Conservation (phyloP, 2,797 vertebrate species). For the Chiroxiphia lanceolata region DNA sequence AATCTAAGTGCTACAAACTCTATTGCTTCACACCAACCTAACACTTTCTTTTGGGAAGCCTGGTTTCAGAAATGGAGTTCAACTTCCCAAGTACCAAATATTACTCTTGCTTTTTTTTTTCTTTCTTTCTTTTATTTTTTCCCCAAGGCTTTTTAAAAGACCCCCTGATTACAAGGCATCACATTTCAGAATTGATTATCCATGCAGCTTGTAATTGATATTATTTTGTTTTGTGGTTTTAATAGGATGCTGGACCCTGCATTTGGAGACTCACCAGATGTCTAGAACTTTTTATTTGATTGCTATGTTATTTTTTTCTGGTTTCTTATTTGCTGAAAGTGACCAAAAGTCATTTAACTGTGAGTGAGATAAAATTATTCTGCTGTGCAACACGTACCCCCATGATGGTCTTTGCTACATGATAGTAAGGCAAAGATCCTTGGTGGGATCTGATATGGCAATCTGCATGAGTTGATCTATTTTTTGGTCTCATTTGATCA, state of each 20-base stretch:
- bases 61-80: not conserved
- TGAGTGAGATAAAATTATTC: not conserved
- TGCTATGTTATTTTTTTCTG: not conserved
- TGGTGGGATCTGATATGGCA: not conserved
- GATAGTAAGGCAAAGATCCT: not conserved
- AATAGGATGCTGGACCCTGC: not conserved
- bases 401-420: not conserved
- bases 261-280: not conserved
- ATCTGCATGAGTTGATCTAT: not conserved
- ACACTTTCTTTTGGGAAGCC: not conserved
- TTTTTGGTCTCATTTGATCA: not conserved
- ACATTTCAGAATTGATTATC: not conserved
- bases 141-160: not conserved
- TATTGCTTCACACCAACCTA: not conserved
- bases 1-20: not conserved
- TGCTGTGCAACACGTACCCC: not conserved
- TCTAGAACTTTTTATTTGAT: not conserved
- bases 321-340: not conserved
- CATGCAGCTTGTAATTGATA: not conserved
- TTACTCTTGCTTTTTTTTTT: not conserved
- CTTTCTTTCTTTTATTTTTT: accelerated
- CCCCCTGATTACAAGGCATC: not conserved
- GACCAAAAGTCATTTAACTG: not conserved
- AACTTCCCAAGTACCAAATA: not conserved
- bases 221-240: not conserved